Evolutionary conservation across 2,888 invertebrate species (phyloP).

Genomic region (Eristalis tenax): DNA sequence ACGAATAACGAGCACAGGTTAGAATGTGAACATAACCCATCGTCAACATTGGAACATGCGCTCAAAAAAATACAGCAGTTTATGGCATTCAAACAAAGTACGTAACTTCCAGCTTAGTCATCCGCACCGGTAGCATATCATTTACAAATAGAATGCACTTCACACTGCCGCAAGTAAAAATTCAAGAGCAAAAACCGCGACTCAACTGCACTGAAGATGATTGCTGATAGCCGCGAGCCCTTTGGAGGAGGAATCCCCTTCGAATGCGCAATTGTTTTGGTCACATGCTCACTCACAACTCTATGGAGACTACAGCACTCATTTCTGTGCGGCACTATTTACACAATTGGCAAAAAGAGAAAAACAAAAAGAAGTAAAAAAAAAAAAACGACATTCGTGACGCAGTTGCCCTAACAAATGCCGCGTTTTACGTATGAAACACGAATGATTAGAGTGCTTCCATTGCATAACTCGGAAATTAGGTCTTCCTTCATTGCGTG

Average conservation of each 20-base stretch:
- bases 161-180: not conserved
- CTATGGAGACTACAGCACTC: not conserved
- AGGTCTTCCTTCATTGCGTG: not conserved
- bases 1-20: too few relatives aligned
- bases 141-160: not conserved
- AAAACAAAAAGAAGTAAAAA: not conserved
- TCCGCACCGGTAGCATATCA: not conserved
- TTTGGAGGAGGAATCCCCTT: not conserved
- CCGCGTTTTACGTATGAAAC: not conserved
- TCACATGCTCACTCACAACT: not conserved
- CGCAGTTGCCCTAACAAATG: not conserved
- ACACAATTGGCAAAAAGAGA: not conserved
- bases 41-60: not conserved
- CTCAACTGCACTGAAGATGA: not conserved
- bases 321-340: not conserved
- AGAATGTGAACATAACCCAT: not conserved
- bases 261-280: not conserved
- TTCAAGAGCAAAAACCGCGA: not conserved
- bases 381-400: not conserved
- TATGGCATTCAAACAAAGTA: not conserved
- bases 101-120: not conserved
- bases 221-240: not conserved
- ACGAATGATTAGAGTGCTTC: slow-evolving; percentile 1
- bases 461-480: slow-evolving; percentile 43
- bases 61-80: not conserved